Evolutionary conservation across 2,797 vertebrate genomes (phyloP).

Genomic region (Rhynchonycteris naso): DNA sequence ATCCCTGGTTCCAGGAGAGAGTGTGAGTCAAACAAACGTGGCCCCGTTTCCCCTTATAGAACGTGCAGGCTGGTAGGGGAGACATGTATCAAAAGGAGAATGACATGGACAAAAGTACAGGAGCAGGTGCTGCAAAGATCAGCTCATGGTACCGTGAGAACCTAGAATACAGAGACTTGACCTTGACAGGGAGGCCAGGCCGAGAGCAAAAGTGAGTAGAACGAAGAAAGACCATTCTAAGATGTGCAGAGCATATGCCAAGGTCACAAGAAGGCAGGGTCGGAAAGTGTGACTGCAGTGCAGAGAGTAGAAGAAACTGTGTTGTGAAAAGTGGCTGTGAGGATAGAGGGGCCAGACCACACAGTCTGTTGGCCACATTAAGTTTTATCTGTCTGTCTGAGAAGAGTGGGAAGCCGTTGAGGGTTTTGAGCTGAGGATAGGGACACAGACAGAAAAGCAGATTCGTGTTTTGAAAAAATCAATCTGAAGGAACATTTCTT

Average conservation of each 20-base stretch:
- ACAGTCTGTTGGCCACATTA: no score
- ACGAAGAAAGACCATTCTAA: not conserved
- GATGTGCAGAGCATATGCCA: not conserved
- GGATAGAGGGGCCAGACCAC: no score
- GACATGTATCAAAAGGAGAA: not conserved
- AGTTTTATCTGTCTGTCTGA: not conserved
- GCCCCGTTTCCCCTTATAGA: not conserved
- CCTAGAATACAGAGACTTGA: not conserved
- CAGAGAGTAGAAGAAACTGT: not conserved
- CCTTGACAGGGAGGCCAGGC: not conserved
- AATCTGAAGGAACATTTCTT: not conserved
- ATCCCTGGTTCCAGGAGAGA: not conserved
- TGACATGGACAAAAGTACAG: not conserved
- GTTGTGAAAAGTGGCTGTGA: not conserved
- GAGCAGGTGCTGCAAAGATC: not conserved
- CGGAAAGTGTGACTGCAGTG: not conserved
- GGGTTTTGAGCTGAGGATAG: not conserved
- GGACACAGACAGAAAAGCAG: not conserved
- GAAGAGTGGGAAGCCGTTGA: not conserved
- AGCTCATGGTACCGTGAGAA: not conserved
- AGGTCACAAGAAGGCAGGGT: not conserved
- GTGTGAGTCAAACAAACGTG: not conserved
- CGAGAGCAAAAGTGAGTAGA: not conserved
- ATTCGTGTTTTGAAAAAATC: not conserved
- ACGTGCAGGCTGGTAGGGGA: not conserved